Evolutionary conservation across 2,113 vertebrate species (phyloP).

Genomic region (Peromyscus californicus): DNA sequence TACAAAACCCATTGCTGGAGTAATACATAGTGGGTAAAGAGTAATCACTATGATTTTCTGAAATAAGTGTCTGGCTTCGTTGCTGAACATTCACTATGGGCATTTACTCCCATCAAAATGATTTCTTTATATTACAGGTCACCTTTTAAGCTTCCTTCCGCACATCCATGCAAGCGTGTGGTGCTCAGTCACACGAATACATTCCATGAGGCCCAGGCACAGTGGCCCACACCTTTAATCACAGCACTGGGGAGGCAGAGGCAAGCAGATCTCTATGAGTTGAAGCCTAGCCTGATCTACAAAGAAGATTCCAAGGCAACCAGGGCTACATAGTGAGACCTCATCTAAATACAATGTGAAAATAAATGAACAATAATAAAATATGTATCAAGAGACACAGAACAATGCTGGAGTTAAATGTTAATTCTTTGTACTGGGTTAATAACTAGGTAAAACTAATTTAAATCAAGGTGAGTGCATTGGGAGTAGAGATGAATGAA

Average conservation of each 20-base stretch:
- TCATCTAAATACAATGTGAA: not conserved
- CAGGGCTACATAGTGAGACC: not conserved
- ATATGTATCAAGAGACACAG: constrained; percentile 62
- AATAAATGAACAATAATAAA: not conserved
- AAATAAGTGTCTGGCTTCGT: constrained; percentile 57
- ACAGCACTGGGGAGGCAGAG: not conserved
- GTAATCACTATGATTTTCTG: constrained; percentile 65
- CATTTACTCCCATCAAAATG: constrained; percentile 33
- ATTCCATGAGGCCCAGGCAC: constrained; percentile 33
- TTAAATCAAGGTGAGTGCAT: constrained; percentile 57
- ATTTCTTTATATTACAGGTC: constrained; percentile 19
- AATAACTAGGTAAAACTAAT: constrained; percentile 74
- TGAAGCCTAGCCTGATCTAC: not conserved
- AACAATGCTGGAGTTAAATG: constrained; percentile 68
- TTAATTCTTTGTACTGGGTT: constrained; percentile 63
- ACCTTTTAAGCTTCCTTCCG: not conserved
- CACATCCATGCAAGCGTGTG: constrained; percentile 6
- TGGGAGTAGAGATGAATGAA: constrained; percentile 64
- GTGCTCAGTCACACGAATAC: not conserved
- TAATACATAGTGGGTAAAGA: constrained; percentile 65
- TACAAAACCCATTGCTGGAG: not conserved
- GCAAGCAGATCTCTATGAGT: not conserved
- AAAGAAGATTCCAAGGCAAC: not conserved
- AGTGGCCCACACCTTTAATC: not conserved
- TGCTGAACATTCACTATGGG: constrained; percentile 58